phyloP scores from a whole-genome alignment of 2,113 vertebrate genomes.

The Plotosus lineatus region DNA sequence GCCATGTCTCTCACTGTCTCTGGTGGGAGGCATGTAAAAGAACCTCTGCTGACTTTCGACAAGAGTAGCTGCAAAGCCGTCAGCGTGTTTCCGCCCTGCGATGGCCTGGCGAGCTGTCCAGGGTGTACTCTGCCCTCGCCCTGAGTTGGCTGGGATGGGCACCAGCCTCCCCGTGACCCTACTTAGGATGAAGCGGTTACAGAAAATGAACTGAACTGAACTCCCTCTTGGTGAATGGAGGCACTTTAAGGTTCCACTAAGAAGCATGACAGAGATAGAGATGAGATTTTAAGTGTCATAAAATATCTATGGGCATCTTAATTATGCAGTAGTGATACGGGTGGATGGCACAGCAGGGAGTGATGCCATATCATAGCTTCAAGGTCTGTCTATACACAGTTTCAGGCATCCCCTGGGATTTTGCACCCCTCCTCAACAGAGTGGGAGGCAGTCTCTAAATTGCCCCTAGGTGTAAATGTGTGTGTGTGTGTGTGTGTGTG shows the following conservation, averaged over 20 bases:
- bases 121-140: too few relatives aligned
- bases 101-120: too few relatives aligned
- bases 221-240: constrained; percentile 1
- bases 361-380: not conserved
- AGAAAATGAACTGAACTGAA: too few relatives aligned
- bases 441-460: not conserved
- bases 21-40: too few relatives aligned
- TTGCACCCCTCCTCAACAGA: not conserved
- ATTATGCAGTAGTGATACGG: not conserved
- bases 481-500: not conserved
- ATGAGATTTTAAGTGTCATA: constrained; percentile 25
- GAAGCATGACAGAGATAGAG: constrained; percentile 1
- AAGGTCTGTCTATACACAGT: not conserved
- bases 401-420: not conserved
- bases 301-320: not conserved
- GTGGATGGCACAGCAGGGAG: not conserved
- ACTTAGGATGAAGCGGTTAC: too few relatives aligned
- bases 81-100: too few relatives aligned
- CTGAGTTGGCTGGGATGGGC: too few relatives aligned
- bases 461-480: not conserved
- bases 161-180: too few relatives aligned
- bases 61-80: too few relatives aligned
- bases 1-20: too few relatives aligned
- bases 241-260: not conserved
- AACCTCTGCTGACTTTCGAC: too few relatives aligned